Evolutionary conservation across 1,140 invertebrate species (phyloP).

Genomic region (Rhagoletis zephyria): DNA sequence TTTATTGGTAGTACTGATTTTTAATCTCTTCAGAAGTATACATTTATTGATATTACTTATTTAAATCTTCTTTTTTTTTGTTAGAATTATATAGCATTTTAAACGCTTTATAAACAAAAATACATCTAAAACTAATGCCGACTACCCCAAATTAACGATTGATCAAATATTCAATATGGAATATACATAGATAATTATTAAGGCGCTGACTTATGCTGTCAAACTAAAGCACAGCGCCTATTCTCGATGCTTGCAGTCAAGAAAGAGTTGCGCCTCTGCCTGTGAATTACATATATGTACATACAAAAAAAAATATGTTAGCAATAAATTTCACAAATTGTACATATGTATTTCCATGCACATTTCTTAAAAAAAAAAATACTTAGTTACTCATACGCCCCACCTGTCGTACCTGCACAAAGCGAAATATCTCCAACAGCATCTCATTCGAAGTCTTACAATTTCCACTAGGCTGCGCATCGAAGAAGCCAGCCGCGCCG

Average conservation of each 20-base stretch:
- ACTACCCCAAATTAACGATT: slow-evolving; percentile 45
- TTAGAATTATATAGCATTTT: neutral
- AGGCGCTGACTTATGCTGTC: neutral
- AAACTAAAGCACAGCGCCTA: slow-evolving; percentile 52
- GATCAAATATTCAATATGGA: slow-evolving; percentile 27
- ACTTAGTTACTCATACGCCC: neutral
- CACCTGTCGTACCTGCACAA: slow-evolving; percentile 59
- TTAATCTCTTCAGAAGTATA: neutral
- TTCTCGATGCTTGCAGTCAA: slow-evolving; percentile 71
- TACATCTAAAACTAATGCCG: slow-evolving; percentile 55
- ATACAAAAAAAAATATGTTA: neutral
- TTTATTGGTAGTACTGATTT: slow-evolving; percentile 36
- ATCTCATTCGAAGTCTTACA: slow-evolving; percentile 71
- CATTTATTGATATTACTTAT: neutral
- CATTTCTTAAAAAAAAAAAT: neutral
- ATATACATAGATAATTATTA: neutral
- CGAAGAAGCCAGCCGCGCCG: slow-evolving; percentile 63
- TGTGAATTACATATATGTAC: slow-evolving; percentile 35
- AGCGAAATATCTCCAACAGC: slow-evolving; percentile 70
- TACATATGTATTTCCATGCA: too few relatives aligned
- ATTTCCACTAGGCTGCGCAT: slow-evolving; percentile 61
- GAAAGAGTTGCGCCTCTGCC: slow-evolving; percentile 68
- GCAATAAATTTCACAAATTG: neutral
- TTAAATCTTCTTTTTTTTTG: neutral
- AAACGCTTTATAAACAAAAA: neutral